phyloP scores from a whole-genome alignment of 2,797 vertebrate species.

The Sus cebifrons region DNA sequence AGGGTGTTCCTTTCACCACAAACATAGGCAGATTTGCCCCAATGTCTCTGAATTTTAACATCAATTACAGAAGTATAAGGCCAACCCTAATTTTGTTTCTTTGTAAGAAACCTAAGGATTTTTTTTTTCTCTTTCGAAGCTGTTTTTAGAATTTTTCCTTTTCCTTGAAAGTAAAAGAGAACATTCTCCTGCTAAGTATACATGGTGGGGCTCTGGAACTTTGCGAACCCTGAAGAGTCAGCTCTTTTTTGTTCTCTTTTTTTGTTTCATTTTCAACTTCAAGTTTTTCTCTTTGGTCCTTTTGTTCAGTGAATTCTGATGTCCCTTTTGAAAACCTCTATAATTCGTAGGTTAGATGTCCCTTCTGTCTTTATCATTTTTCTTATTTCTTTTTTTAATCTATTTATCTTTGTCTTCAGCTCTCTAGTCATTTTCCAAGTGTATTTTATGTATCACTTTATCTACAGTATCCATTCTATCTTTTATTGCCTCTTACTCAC shows the following conservation, averaged over 20 bases:
- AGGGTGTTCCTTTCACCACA: not conserved
- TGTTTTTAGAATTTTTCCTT: conserved; percentile 63
- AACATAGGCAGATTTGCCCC: not conserved
- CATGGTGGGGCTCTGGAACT: not conserved
- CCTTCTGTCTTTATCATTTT: not conserved
- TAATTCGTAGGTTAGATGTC: not conserved
- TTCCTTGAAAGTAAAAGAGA: conserved; percentile 42
- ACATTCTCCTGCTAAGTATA: conserved; percentile 23
- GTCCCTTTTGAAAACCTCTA: not conserved
- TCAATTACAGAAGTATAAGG: conserved; percentile 11
- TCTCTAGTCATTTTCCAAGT: not conserved
- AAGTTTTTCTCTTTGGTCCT: not conserved
- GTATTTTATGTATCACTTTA: not conserved
- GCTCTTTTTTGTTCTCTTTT: not conserved
- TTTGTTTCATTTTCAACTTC: conserved; percentile 20
- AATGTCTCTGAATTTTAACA: conserved; percentile 33
- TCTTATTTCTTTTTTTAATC: not conserved
- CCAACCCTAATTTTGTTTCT: not conserved
- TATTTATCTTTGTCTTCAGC: not conserved
- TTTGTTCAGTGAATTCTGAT: not conserved
- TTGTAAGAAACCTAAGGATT: not conserved
- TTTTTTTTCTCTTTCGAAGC: not conserved
- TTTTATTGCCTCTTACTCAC: not conserved
- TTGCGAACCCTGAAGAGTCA: not conserved
- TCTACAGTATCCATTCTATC: not conserved